Conservation (phyloP, 2,113 vertebrate genomes). For the Podarcis cretensis region DNA sequence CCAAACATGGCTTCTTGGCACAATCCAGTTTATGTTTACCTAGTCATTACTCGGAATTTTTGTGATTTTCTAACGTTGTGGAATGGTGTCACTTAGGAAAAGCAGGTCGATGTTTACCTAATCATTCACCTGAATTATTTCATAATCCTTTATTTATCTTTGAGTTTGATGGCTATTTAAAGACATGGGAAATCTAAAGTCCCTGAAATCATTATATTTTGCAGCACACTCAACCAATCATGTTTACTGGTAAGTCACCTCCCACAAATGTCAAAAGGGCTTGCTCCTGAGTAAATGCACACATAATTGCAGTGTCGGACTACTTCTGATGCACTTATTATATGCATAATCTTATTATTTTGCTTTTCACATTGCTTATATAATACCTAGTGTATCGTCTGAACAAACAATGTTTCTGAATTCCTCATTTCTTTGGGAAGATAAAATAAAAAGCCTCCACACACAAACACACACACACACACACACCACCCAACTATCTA, state of each 20-base stretch:
- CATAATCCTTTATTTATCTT: too few relatives aligned
- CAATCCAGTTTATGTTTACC: too few relatives aligned
- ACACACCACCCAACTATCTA: too few relatives aligned
- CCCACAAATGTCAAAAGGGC: neutral
- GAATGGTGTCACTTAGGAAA: neutral
- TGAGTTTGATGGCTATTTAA: neutral
- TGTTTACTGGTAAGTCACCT: neutral
- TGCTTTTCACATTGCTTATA: neutral
- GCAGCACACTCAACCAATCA: neutral
- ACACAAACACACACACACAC: too few relatives aligned
- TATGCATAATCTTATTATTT: neutral
- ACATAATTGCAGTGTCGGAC: neutral
- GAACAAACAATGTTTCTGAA: neutral
- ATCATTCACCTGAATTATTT: neutral
- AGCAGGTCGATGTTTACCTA: too few relatives aligned
- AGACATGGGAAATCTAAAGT: neutral
- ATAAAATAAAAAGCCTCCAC: neutral
- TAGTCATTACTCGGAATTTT: too few relatives aligned
- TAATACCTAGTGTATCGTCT: neutral
- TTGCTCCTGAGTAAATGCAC: neutral
- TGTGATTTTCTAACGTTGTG: neutral
- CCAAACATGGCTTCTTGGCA: too few relatives aligned
- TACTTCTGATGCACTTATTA: too few relatives aligned
- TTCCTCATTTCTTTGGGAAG: neutral
- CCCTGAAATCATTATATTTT: neutral